These are phyloP conservation scores for Larimichthys polyactis DNA, from an alignment of 2,113 vertebrate species.

Conservation along the genomic window DNA sequence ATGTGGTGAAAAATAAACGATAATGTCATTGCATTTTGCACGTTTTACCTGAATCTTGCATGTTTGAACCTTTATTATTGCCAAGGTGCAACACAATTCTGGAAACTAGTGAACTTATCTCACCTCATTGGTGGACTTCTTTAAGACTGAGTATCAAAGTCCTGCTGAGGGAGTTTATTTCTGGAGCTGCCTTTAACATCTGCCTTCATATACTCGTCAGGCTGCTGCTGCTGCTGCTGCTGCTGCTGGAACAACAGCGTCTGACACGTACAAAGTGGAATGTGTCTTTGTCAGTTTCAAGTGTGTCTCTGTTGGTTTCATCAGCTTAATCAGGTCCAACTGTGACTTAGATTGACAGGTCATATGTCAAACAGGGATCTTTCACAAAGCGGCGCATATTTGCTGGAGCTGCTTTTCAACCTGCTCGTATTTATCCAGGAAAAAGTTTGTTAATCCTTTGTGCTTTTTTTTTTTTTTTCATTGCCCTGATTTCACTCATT, in stretches of 20 bases:
- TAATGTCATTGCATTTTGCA: no score
- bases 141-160: conserved; percentile 43
- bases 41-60: no score
- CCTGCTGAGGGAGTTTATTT: conserved; percentile 44
- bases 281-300: conserved; percentile 60
- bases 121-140: conserved; percentile 29
- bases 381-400: conserved; percentile 40
- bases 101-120: conserved; percentile 44
- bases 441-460: conserved; percentile 38
- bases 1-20: no score
- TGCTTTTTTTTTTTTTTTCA: conserved; percentile 4
- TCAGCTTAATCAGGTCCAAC: conserved; percentile 63
- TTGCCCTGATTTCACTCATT: conserved; percentile 45
- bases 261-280: conserved; percentile 54
- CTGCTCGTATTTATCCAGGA: conserved; percentile 38
- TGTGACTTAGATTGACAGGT: conserved; percentile 54
- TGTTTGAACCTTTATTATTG: neutral
- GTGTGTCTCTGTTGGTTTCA: conserved; percentile 62
- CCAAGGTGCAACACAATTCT: conserved; percentile 36
- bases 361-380: conserved; percentile 44
- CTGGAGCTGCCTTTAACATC: conserved; percentile 37
- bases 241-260: conserved; percentile 31
- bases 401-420: conserved; percentile 40
- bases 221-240: conserved; percentile 48
- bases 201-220: conserved; percentile 41